Conservation (phyloP, 2,113 vertebrate genomes). For the Sturnus vulgaris region DNA sequence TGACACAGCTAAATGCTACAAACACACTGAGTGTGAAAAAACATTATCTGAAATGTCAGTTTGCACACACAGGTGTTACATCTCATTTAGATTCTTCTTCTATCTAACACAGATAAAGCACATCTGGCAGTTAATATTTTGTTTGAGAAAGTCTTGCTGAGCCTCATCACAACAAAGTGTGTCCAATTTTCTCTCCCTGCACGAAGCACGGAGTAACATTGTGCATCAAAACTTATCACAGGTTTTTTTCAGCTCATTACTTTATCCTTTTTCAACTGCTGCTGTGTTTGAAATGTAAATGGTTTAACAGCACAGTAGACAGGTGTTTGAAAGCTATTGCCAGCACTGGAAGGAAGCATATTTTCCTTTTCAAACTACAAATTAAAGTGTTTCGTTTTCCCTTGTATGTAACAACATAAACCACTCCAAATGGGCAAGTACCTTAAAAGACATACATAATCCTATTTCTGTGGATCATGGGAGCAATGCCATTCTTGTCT, state of each 20-base stretch:
- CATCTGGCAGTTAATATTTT: constrained; percentile 21
- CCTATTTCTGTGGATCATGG: rapidly evolving
- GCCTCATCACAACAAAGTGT: background rate
- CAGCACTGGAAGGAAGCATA: background rate
- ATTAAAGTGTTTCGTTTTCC: background rate
- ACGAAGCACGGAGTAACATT: background rate
- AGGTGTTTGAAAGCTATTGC: background rate
- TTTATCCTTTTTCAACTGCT: background rate
- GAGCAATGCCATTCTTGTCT: background rate
- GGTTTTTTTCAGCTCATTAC: background rate
- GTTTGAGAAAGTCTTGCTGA: background rate
- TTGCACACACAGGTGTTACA: background rate
- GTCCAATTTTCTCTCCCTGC: background rate
- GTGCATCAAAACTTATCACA: background rate
- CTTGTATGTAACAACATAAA: background rate
- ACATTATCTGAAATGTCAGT: background rate
- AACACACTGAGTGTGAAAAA: background rate
- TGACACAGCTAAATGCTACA: background rate
- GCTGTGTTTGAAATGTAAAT: background rate
- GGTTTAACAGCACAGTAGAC: background rate
- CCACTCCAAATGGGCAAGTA: background rate
- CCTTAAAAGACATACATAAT: background rate
- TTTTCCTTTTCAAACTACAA: background rate
- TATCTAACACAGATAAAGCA: background rate
- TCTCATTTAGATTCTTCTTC: constrained; percentile 2